Evolutionary conservation across 2,113 vertebrate species (phyloP), one percentile per base, ranked within the genome.

Genomic region (Phalacrocorax aristotelis): DNA sequence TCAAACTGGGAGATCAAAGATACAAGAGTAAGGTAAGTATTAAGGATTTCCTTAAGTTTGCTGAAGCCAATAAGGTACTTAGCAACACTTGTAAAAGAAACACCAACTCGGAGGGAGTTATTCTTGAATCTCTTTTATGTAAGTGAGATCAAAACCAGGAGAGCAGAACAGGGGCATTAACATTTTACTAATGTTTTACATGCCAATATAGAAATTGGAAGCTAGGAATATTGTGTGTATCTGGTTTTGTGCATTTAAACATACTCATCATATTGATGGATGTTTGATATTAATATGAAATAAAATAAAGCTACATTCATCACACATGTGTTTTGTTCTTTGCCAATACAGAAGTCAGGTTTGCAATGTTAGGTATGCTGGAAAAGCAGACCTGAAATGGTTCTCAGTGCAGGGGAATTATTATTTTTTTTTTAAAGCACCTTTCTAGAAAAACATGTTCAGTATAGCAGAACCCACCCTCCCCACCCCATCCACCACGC

Each of bases 1-100:
- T 99, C 93, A 99, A 98, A 95, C 97, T 99, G 38, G 98, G 99
- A 64, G 99, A 99, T 75, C 99, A 99, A 97, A 99, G 98, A 95
- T 99, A 99, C 96, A 99, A 98, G 84, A 99, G 99, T 97, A 99
- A 99, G 99, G 99, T 99, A 95, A 97, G 98, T 93, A 64, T 83
- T 83, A 49, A 74, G 75, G 48, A 44, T 85, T 95, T 88, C 49
- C 32, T 38, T 15, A 40, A 86, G 57, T 57, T 95, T 38, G 26
- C 51, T 80, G 85, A 52, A 69, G 46, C 57, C n/a, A 34, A 1
- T 70, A 61, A 46, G 25, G 27, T 36, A 19, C 61, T 69, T n/a
- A n/a, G n/a, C n/a, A n/a, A n/a, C n/a, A n/a, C n/a, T n/a, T n/a
- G n/a, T n/a, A n/a, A n/a, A n/a, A n/a, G n/a, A n/a, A n/a, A n/a